Percentiles rank a stretch among this genome's conserved stretches.
These are phyloP conservation scores for Drosophila sulfurigaster DNA, from an alignment of 1,140 invertebrate genomes.

Conservation along the genomic window DNA sequence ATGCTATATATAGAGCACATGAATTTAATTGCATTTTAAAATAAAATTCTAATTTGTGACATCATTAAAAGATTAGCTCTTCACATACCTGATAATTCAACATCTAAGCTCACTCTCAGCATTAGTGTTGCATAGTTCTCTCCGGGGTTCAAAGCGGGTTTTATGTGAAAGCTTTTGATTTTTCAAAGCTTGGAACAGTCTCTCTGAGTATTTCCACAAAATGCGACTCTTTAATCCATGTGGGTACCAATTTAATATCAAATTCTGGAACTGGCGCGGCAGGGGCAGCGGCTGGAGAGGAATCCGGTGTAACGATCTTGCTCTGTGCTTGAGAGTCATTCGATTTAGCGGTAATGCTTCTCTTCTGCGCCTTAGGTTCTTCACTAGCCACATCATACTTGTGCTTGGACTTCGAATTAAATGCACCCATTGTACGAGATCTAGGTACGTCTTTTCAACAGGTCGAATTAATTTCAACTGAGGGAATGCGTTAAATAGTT, in stretches of 20 bases:
- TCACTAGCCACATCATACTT: conserved; percentile 37
- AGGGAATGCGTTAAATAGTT: conserved; percentile 12
- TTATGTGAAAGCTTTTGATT: conserved; percentile 43
- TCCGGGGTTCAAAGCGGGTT: conserved; percentile 46
- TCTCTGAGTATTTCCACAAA: conserved; percentile 81
- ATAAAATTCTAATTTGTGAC: background rate
- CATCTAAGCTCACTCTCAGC: conserved; percentile 48
- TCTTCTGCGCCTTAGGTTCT: background rate
- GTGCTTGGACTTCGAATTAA: conserved; percentile 38
- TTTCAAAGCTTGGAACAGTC: conserved; percentile 63
- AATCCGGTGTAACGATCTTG: conserved; percentile 3
- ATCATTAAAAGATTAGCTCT: background rate
- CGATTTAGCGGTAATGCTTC: background rate
- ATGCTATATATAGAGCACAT: background rate
- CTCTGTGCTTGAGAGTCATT: conserved; percentile 1
- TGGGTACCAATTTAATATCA: conserved; percentile 41
- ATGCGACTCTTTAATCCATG: conserved; percentile 84
- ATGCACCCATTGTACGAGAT: conserved; percentile 39
- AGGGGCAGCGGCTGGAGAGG: background rate
- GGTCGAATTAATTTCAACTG: conserved; percentile 32
- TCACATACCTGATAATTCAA: conserved; percentile 51
- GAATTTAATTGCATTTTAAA: conserved; percentile 1
- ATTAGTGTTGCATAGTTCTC: conserved; percentile 65
- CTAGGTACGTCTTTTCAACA: conserved; percentile 9
- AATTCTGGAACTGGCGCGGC: background rate